Evolutionary conservation across 2,113 vertebrate species (phyloP).

Genomic region (Ariopsis seemanni): DNA sequence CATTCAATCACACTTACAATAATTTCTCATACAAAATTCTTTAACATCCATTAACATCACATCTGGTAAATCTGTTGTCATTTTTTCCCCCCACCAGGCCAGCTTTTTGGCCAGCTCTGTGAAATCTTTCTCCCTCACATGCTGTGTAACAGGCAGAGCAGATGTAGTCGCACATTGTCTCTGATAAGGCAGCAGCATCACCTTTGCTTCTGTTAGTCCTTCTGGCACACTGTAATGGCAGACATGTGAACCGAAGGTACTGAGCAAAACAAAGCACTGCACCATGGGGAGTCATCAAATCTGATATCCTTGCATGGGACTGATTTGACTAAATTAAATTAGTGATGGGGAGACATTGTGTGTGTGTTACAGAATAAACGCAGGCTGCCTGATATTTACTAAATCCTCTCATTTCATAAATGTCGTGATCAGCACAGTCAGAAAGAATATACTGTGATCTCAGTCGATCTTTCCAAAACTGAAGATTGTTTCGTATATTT

Average conservation of each 20-base stretch:
- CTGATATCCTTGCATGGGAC: slow-evolving; percentile 30
- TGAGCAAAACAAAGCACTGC: slow-evolving; percentile 16
- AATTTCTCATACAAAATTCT: neutral
- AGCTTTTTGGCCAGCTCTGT: neutral
- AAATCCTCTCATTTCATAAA: neutral
- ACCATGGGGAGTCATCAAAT: slow-evolving; percentile 24
- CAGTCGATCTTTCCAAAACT: neutral
- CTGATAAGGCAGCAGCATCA: neutral
- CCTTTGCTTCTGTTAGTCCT: slow-evolving; percentile 8
- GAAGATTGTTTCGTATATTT: neutral
- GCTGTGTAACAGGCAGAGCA: slow-evolving; percentile 39
- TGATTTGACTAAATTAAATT: slow-evolving; percentile 16
- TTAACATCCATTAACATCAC: neutral
- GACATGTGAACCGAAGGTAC: slow-evolving; percentile 2
- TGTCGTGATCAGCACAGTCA: neutral
- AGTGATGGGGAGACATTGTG: neutral
- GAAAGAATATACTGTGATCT: neutral
- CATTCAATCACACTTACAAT: neutral
- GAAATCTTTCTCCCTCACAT: slow-evolving; percentile 18
- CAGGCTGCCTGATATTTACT: neutral
- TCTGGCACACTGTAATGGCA: slow-evolving; percentile 21
- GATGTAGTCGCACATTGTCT: slow-evolving; percentile 21
- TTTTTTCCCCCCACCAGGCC: neutral
- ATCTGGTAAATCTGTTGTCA: neutral
- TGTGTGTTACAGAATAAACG: neutral